Percentiles rank a stretch among this genome's conserved stretches.
These are phyloP conservation scores for Drosophila eohydei DNA, from an alignment of 2,888 invertebrate species.

Conservation along the genomic window DNA sequence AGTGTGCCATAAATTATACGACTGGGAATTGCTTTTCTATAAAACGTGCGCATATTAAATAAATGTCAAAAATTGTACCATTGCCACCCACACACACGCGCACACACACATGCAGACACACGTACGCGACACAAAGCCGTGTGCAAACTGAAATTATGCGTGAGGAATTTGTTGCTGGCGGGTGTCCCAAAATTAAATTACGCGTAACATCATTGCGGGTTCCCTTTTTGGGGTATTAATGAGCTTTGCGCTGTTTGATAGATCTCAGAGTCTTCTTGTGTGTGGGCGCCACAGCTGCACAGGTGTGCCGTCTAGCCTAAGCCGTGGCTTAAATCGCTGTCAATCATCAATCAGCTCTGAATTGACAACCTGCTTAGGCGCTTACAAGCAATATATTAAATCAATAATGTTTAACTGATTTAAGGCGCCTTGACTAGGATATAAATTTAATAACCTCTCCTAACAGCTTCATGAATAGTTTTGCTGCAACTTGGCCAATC, in stretches of 20 bases:
- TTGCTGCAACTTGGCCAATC: background rate
- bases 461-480: background rate
- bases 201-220: constrained; percentile 76
- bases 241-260: constrained; percentile 69
- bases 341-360: constrained; percentile 43
- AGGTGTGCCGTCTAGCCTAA: constrained; percentile 40
- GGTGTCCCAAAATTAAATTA: constrained; percentile 73
- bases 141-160: constrained; percentile 65
- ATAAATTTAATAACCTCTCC: background rate
- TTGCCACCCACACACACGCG: constrained; percentile 24
- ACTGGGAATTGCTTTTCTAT: constrained; percentile 81
- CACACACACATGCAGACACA: constrained; percentile 25
- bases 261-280: constrained; percentile 41
- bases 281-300: constrained; percentile 24
- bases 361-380: constrained; percentile 31
- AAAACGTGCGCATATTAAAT: constrained; percentile 81
- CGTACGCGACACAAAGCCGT: constrained; percentile 33
- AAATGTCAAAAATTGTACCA: constrained; percentile 77
- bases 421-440: background rate
- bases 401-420: constrained; percentile 12
- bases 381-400: constrained; percentile 25
- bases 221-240: constrained; percentile 73
- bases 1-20: constrained; percentile 81
- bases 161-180: constrained; percentile 63
- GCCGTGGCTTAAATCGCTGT: constrained; percentile 36